Evolutionary conservation across 2,113 vertebrate genomes (phyloP), one percentile per base, ranked within the genome.

Genomic region (Pterocles burchelli): DNA sequence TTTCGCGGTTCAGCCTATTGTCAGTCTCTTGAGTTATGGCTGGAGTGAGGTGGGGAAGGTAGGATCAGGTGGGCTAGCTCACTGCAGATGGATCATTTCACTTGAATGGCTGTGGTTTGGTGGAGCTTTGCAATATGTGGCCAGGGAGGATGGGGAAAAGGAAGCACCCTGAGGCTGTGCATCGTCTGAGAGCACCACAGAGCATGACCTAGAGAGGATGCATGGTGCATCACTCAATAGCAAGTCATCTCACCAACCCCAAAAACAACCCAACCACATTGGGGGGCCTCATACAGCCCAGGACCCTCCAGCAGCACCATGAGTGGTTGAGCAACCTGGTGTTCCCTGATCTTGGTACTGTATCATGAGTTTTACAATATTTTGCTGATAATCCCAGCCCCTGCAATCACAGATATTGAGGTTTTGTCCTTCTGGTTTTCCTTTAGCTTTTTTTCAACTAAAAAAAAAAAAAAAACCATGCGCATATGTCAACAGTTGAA

Each of bases 401-500:
- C 33, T 45, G 17, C 26, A 34, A 63, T 48, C 66, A 16, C 2
- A n/a, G 16, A 43, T 24, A 20, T 3, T 18, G 67, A 68, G 36
- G 17, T 17, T 74, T 94, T 58, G 28, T 34, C 24, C 2, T 2
- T 20, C 38, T 29, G 51, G 7, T 31, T 79, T 73, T 58, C 51
- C 51, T 73, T 49, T 25, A 65, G 38, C 18, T 73, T 55, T 49
- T 52, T 65, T 67, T 13, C 58, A 72, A 46, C 21, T 41, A 11
- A 41, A 41, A 41, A 41, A 41, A 41, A 41, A 38, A 41, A 41
- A 41, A 41, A 41, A 12, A 41, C 10, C 38, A 41, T 41, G 38
- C 38, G 12, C 9, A 1, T 3, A 1, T 21, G 43, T 79, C 34
- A 52, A 2, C 11, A 6, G 55, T 2, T 9, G 43, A 28, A 67